Percentiles rank a stretch among this genome's conserved stretches.
Evolutionary conservation across 2,797 vertebrate species (phyloP).

Genomic region (Onychomys arenicola): DNA sequence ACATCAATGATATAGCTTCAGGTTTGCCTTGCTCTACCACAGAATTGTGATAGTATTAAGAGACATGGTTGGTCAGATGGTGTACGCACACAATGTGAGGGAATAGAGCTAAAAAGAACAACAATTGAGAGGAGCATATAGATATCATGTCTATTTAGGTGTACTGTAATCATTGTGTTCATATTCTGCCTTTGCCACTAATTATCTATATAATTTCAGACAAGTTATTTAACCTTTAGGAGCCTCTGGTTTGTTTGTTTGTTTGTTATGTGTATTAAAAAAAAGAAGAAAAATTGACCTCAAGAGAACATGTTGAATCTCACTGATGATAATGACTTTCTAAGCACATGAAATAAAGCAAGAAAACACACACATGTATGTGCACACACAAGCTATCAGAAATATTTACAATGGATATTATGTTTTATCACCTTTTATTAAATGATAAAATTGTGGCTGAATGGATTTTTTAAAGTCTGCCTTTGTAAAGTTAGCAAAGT

Average conservation of each 20-base stretch:
- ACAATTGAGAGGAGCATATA: neutral
- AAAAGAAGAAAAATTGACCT: constrained; percentile 9
- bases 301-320: neutral
- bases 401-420: neutral
- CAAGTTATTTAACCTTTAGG: neutral
- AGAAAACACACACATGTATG: neutral
- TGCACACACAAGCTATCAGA: neutral
- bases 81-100: neutral
- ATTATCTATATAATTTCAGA: neutral
- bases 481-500: neutral
- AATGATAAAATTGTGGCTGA: neutral
- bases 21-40: neutral
- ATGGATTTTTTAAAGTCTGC: neutral
- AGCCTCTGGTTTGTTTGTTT: neutral
- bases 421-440: neutral
- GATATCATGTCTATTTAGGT: neutral
- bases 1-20: neutral
- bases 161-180: neutral
- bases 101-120: neutral
- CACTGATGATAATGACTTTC: neutral
- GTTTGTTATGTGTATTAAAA: neutral
- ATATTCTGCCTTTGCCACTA: constrained; percentile 6
- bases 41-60: neutral
- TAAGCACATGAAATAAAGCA: neutral
- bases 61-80: neutral